Conservation (phyloP, 2,888 invertebrate genomes). For the Palloptera scutellata region DNA sequence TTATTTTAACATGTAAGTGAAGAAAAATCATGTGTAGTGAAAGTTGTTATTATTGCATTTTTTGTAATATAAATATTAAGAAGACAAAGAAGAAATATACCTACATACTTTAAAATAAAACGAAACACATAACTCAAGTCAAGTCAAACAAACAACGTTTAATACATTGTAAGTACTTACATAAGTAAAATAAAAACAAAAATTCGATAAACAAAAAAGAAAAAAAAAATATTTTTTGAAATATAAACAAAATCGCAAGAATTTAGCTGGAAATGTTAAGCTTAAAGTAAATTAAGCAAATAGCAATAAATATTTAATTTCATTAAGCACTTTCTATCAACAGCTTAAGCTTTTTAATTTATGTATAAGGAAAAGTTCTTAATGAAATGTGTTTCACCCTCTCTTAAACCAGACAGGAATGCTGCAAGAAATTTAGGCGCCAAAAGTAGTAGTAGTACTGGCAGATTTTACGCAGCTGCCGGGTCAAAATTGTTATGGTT, state of each 20-base stretch:
- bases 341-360: no score
- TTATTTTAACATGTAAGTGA: no score
- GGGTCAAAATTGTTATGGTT: no score
- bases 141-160: constrained; percentile 25
- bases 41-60: constrained; percentile 11
- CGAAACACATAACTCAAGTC: constrained; percentile 9
- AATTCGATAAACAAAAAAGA: constrained; percentile 12
- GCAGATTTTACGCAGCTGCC: no score
- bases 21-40: background rate
- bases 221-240: background rate
- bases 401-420: no score
- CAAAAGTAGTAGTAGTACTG: no score
- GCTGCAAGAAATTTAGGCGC: no score
- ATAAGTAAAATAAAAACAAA: no score
- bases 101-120: background rate
- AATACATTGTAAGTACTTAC: constrained; percentile 27
- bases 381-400: no score
- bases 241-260: constrained; percentile 5
- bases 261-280: constrained; percentile 13
- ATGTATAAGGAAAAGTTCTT: background rate
- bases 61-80: constrained; percentile 17
- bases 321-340: background rate
- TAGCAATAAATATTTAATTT: constrained; percentile 5
- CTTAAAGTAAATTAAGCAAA: constrained; percentile 1
- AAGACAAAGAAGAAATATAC: constrained; percentile 11